phyloP scores from a whole-genome alignment of 2,797 vertebrate genomes.

The Bovichtus diacanthus region DNA sequence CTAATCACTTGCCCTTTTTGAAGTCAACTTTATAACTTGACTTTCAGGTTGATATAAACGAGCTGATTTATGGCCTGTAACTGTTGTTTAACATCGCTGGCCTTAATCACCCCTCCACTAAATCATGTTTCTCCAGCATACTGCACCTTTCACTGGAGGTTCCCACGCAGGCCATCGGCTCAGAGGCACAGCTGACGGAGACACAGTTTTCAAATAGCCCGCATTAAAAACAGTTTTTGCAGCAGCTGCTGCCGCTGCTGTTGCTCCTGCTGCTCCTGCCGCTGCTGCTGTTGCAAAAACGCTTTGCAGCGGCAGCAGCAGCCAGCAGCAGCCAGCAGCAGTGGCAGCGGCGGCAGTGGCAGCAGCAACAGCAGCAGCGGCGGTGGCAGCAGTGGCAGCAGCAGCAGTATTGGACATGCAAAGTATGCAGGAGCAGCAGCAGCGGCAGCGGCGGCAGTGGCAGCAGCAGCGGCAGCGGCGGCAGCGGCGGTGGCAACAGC shows the following conservation, averaged over 20 bases:
- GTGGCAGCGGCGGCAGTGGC: too few relatives aligned
- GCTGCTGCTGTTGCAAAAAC: too few relatives aligned
- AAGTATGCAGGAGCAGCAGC: too few relatives aligned
- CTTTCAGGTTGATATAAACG: conserved; percentile 31
- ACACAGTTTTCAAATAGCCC: conserved; percentile 22
- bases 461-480: background rate
- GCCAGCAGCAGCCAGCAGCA: too few relatives aligned
- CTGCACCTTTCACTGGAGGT: conserved; percentile 34
- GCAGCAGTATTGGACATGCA: too few relatives aligned
- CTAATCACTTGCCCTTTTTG: conserved; percentile 22
- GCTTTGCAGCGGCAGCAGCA: too few relatives aligned
- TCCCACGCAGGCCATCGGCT: conserved; percentile 45
- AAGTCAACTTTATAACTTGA: conserved; percentile 53
- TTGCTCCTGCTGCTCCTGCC: too few relatives aligned
- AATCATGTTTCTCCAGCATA: conserved; percentile 35
- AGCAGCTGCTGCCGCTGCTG: conserved; percentile 2
- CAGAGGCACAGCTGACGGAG: conserved; percentile 23
- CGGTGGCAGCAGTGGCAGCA: too few relatives aligned
- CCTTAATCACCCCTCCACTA: conserved; percentile 28
- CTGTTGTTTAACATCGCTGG: conserved; percentile 42
- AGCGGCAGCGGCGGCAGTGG: too few relatives aligned
- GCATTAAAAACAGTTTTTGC: conserved; percentile 1
- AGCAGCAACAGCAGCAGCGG: too few relatives aligned
- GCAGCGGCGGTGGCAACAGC: background rate
- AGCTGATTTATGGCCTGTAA: conserved; percentile 48